phyloP scores from a whole-genome alignment of 2,888 invertebrate species.

The Troides aeacus region DNA sequence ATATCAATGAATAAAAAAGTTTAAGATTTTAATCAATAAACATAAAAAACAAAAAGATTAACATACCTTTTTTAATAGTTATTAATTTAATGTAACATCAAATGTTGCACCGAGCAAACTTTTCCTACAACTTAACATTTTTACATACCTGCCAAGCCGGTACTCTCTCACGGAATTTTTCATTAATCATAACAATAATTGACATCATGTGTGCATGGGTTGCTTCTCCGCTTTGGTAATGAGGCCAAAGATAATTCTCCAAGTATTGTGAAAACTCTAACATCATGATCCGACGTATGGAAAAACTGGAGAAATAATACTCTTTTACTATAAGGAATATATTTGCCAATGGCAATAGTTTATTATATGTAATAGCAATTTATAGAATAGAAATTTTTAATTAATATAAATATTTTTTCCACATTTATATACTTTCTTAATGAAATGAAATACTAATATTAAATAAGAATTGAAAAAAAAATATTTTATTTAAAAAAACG shows the following conservation, averaged over 20 bases:
- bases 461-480: not conserved
- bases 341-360: not conserved
- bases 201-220: constrained; percentile 95
- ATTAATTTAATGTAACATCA: too few relatives aligned
- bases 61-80: too few relatives aligned
- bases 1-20: too few relatives aligned
- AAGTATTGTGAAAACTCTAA: constrained; percentile 98
- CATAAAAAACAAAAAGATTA: too few relatives aligned
- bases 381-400: not conserved
- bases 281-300: constrained; percentile 95
- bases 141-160: constrained; percentile 92
- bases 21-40: too few relatives aligned
- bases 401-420: not conserved
- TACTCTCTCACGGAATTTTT: constrained; percentile 98
- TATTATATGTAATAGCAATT: not conserved
- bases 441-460: not conserved
- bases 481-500: constrained; percentile 11
- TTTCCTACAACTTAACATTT: too few relatives aligned
- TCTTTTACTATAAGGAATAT: not conserved
- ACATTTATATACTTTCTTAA: not conserved
- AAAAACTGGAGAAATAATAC: constrained; percentile 75
- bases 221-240: constrained; percentile 88
- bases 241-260: constrained; percentile 98
- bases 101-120: too few relatives aligned
- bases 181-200: constrained; percentile 98